Percentiles rank a stretch among this genome's conserved stretches.
Evolutionary conservation across 2,888 invertebrate species (phyloP).

Genomic region (Andricus curvator): DNA sequence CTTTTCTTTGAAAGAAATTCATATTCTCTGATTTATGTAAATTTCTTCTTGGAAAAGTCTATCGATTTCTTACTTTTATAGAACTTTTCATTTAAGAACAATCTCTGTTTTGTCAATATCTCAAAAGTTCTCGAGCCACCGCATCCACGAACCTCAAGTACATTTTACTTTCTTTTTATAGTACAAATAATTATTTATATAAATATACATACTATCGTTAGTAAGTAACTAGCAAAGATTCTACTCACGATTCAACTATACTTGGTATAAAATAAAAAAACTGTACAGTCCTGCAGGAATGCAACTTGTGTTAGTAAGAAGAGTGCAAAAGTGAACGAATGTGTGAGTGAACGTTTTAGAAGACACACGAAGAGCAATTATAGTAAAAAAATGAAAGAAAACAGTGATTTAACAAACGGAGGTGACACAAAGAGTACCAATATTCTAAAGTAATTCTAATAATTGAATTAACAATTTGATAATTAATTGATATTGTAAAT

Average conservation of each 20-base stretch:
- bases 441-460: constrained; percentile 79
- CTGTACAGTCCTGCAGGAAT: constrained; percentile 49
- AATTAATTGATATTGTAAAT: constrained; percentile 78
- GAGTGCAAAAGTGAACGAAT: constrained; percentile 45
- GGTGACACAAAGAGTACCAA: constrained; percentile 76
- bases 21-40: not conserved
- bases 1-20: not conserved
- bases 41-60: not conserved
- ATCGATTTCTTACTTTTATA: constrained; percentile 33
- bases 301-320: constrained; percentile 41
- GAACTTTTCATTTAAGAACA: constrained; percentile 12
- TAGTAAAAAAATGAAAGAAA: constrained; percentile 47
- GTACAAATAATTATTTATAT: constrained; percentile 76
- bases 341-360: constrained; percentile 34
- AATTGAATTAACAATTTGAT: constrained; percentile 77
- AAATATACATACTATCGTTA: constrained; percentile 62
- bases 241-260: constrained; percentile 78
- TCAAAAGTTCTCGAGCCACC: constrained; percentile 59
- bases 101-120: constrained; percentile 25
- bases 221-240: constrained; percentile 72
- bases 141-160: constrained; percentile 59
- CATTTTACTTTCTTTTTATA: constrained; percentile 74
- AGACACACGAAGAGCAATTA: constrained; percentile 52
- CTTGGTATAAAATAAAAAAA: constrained; percentile 51
- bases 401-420: constrained; percentile 56